phyloP scores from a whole-genome alignment of 2,113 vertebrate species.

The Cynopterus brachyotis region DNA sequence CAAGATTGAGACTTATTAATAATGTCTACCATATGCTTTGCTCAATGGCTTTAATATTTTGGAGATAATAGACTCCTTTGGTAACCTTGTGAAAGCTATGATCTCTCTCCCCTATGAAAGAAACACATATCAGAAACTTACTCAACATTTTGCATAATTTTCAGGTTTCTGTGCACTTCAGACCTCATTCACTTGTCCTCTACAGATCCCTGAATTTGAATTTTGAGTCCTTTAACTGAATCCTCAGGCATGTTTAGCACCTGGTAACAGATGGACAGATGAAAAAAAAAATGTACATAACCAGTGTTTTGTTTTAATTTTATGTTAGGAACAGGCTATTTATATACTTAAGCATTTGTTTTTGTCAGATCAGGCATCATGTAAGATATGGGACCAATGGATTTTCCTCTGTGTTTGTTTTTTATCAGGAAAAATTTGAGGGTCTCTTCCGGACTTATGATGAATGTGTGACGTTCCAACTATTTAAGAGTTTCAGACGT shows the following conservation, averaged over 20 bases:
- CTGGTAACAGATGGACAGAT: not conserved
- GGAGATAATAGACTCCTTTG: not conserved
- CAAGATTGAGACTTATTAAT: not conserved
- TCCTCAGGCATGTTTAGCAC: not conserved
- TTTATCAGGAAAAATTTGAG: constrained; percentile 90
- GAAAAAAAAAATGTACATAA: not conserved
- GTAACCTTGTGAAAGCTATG: not conserved
- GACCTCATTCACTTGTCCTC: not conserved
- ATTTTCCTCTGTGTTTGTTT: constrained; percentile 69
- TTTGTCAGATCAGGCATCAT: not conserved
- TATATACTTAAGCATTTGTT: not conserved
- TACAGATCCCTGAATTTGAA: no score
- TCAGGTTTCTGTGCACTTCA: not conserved
- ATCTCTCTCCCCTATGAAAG: not conserved
- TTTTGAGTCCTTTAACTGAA: not conserved
- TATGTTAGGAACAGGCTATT: not conserved
- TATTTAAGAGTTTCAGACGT: constrained; percentile 92
- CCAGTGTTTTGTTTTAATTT: not conserved
- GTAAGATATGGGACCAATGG: not conserved
- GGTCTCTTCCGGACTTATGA: constrained; percentile 90
- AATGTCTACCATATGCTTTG: not conserved
- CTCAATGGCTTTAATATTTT: not conserved
- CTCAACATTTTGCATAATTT: not conserved
- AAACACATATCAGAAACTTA: not conserved
- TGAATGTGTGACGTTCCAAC: constrained; percentile 90